A percentile compares a stretch with the other conserved stretches of the same genome.
Evolutionary conservation across 2,113 vertebrate species (phyloP).

Genomic region (Phoenicopterus ruber): DNA sequence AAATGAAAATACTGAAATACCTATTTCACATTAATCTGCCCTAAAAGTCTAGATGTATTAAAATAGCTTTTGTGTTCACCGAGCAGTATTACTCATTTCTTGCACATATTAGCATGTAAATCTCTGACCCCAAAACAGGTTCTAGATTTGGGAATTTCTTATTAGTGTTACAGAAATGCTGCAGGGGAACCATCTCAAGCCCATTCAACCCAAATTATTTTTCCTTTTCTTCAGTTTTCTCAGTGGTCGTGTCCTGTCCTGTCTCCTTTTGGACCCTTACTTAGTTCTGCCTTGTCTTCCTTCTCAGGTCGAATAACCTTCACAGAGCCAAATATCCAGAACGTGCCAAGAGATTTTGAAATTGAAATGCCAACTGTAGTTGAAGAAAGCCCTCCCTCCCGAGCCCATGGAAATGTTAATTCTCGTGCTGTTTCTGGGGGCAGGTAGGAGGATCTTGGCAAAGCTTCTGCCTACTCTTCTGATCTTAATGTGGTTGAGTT

Average conservation of each 20-base stretch:
- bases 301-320: constrained; percentile 90
- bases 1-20: neutral
- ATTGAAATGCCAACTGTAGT: constrained; percentile 86
- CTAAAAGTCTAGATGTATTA: neutral
- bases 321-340: constrained; percentile 95
- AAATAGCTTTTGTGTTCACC: neutral
- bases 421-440: neutral
- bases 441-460: constrained; percentile 61
- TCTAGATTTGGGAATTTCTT: neutral
- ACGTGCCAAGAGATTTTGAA: constrained; percentile 96
- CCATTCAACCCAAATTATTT: neutral
- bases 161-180: neutral
- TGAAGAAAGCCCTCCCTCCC: constrained; percentile 84
- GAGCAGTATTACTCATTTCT: neutral
- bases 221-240: neutral
- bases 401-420: constrained; percentile 33
- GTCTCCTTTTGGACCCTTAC: neutral
- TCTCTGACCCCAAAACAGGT: neutral
- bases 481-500: neutral
- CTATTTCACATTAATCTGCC: neutral
- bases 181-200: neutral
- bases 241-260: neutral
- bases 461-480: neutral
- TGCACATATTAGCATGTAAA: neutral
- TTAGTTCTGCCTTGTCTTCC: neutral